Conservation (phyloP, 1,140 invertebrate genomes). For the Aphaenogaster floridana region DNA sequence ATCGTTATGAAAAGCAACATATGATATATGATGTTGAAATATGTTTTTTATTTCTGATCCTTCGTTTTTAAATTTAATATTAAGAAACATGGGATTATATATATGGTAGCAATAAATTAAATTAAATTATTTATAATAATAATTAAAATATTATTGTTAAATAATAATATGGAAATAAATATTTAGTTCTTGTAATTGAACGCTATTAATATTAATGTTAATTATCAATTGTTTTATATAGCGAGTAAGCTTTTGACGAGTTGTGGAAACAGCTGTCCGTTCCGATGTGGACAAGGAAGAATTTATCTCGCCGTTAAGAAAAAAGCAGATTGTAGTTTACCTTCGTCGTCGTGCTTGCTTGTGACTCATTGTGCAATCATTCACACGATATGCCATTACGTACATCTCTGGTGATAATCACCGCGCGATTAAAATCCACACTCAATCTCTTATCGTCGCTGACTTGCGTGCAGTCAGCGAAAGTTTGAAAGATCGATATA, state of each 20-base stretch:
- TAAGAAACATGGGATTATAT: background rate
- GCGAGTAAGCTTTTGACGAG: background rate
- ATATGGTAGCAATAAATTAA: background rate
- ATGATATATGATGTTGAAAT: no score
- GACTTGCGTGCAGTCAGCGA: background rate
- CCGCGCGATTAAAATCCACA: slow-evolving; percentile 32
- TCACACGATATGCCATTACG: slow-evolving; percentile 1
- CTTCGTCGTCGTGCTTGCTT: background rate
- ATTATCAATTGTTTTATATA: slow-evolving; percentile 19
- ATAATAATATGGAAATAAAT: background rate
- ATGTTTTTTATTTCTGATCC: background rate
- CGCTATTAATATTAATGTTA: background rate
- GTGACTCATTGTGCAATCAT: slow-evolving; percentile 47
- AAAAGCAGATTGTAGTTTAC: slow-evolving; percentile 31
- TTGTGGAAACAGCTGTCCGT: background rate
- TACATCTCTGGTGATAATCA: slow-evolving; percentile 34
- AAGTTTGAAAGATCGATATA: background rate
- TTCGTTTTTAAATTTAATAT: background rate
- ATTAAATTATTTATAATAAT: background rate
- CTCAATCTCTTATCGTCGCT: background rate
- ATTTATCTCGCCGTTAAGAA: slow-evolving; percentile 18
- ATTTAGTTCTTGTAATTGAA: background rate
- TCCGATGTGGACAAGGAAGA: slow-evolving; percentile 15
- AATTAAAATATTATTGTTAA: background rate
- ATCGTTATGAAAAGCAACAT: background rate